Evolutionary conservation across 1,140 invertebrate genomes (phyloP).

Genomic region (Zaprionus camerounensis): DNA sequence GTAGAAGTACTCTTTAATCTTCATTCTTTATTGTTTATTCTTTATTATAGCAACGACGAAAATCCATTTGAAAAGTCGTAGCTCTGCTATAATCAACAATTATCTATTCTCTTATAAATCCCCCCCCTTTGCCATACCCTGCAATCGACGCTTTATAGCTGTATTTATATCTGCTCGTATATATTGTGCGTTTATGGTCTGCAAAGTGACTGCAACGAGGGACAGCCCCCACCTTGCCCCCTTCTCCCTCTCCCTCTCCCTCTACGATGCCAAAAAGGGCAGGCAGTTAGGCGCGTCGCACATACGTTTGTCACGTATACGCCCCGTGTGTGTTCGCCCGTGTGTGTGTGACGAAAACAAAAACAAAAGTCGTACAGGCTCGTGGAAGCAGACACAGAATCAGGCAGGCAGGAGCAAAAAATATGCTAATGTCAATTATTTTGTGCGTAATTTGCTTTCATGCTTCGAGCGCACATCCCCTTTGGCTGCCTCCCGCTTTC

Average conservation of each 20-base stretch:
- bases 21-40: not conserved
- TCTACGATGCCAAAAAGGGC: not conserved
- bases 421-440: constrained; percentile 82
- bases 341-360: not conserved
- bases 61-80: not conserved
- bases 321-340: constrained; percentile 45
- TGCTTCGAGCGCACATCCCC: constrained; percentile 57
- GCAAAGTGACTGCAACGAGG: constrained; percentile 15
- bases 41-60: not conserved
- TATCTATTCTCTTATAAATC: constrained; percentile 1
- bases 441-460: constrained; percentile 81
- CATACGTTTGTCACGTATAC: constrained; percentile 60
- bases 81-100: not conserved
- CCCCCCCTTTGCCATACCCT: not conserved
- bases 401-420: constrained; percentile 49
- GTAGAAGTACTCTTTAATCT: not conserved
- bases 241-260: too few species aligned
- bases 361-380: not conserved
- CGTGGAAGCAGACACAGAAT: too few species aligned
- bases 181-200: constrained; percentile 26
- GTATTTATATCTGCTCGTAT: not conserved
- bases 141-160: constrained; percentile 1
- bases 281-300: constrained; percentile 45
- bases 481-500: not conserved
- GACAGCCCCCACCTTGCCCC: too few species aligned